A percentile compares a stretch with the other conserved stretches of the same genome.
phyloP scores from a whole-genome alignment of 2,888 invertebrate genomes.

The Lithodes maja region DNA sequence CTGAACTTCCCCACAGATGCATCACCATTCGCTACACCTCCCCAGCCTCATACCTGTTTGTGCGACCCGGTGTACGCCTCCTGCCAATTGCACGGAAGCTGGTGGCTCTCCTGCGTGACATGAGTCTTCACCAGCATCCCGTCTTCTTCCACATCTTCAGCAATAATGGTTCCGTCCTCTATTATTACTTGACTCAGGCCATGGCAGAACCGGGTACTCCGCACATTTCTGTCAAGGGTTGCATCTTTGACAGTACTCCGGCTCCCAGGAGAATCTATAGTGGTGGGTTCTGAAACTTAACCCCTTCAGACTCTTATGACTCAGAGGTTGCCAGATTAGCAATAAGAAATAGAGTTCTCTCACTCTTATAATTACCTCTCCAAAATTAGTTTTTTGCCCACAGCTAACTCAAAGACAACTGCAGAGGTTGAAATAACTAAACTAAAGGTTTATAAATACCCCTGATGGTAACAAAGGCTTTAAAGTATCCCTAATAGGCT shows the following conservation, averaged over 20 bases:
- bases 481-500: no score
- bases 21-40: constrained; percentile 84
- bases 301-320: no score
- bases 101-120: constrained; percentile 81
- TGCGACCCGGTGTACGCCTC: constrained; percentile 39
- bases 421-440: no score
- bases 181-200: constrained; percentile 81
- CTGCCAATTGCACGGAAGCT: constrained; percentile 78
- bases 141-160: constrained; percentile 85
- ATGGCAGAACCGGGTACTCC: constrained; percentile 58
- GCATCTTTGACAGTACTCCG: constrained; percentile 84
- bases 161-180: constrained; percentile 84
- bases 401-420: no score
- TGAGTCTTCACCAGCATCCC: constrained; percentile 82
- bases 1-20: constrained; percentile 73
- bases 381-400: no score
- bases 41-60: constrained; percentile 81
- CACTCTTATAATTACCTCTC: no score
- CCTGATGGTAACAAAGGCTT: no score
- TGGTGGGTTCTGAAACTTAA: constrained; percentile 40
- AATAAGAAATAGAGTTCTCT: no score
- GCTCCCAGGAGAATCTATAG: constrained; percentile 80
- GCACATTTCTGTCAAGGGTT: constrained; percentile 78
- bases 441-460: no score
- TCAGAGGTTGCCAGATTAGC: no score